Percentiles rank a stretch among this genome's conserved stretches.
These are phyloP conservation scores for Teleogryllus oceanicus DNA, from an alignment of 2,888 invertebrate genomes.

Conservation along the genomic window DNA sequence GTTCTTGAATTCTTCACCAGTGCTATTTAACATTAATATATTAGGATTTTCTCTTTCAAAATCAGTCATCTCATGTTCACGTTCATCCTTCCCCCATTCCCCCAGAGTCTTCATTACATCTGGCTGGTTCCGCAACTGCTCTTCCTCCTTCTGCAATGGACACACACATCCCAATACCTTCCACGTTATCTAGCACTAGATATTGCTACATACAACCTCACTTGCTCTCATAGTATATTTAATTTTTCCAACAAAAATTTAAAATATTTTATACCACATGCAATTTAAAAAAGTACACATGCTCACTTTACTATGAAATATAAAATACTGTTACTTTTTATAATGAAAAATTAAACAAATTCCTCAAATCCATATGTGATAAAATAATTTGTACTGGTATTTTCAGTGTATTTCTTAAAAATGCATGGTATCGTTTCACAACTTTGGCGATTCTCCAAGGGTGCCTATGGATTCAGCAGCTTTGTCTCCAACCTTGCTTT, in stretches of 20 bases:
- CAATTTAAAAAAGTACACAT: too few species aligned
- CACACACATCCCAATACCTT: slow-evolving; percentile 3
- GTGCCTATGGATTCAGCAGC: background rate
- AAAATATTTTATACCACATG: too few species aligned
- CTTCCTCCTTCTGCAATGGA: slow-evolving; percentile 55
- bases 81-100: slow-evolving; percentile 57
- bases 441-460: background rate
- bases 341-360: too few species aligned
- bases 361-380: too few species aligned
- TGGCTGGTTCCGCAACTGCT: slow-evolving; percentile 61
- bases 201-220: too few species aligned
- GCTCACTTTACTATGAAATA: too few species aligned
- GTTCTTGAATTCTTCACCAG: slow-evolving; percentile 66
- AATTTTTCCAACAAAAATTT: too few species aligned
- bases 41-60: slow-evolving; percentile 77
- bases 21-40: slow-evolving; percentile 69
- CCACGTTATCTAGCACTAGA: background rate
- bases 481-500: background rate
- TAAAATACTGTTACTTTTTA: too few species aligned
- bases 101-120: slow-evolving; percentile 63
- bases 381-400: too few species aligned
- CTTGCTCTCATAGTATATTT: too few species aligned
- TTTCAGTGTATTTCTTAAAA: too few species aligned
- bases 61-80: slow-evolving; percentile 66
- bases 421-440: too few species aligned